Evolutionary conservation across 1,140 invertebrate genomes (phyloP).

Genomic region (Diorhabda carinulata): DNA sequence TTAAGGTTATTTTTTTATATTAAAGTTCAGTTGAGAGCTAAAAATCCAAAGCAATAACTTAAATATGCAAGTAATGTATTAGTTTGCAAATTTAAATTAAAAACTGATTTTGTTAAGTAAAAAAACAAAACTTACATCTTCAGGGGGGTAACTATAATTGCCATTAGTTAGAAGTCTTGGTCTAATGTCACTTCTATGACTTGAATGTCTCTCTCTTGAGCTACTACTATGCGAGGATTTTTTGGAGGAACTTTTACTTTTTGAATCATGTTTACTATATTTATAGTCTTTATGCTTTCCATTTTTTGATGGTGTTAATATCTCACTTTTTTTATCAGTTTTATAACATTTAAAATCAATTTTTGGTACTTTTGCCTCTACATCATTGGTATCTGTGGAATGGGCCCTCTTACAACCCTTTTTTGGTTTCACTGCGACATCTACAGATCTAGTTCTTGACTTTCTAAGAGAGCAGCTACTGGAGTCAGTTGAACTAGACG

Average conservation of each 20-base stretch:
- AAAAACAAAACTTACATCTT: slow-evolving; percentile 38
- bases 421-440: slow-evolving; percentile 25
- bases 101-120: neutral
- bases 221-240: slow-evolving; percentile 28
- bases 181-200: slow-evolving; percentile 23
- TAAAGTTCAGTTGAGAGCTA: no score
- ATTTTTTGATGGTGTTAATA: slow-evolving; percentile 21
- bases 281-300: slow-evolving; percentile 24
- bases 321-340: slow-evolving; percentile 17
- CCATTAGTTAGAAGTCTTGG: slow-evolving; percentile 42
- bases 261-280: slow-evolving; percentile 27
- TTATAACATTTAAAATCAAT: slow-evolving; percentile 32
- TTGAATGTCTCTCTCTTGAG: slow-evolving; percentile 20
- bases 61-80: no score
- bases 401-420: slow-evolving; percentile 30
- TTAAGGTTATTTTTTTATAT: no score
- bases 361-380: slow-evolving; percentile 30
- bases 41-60: no score
- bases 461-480: slow-evolving; percentile 35
- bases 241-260: slow-evolving; percentile 23
- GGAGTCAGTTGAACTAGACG: slow-evolving; percentile 31
- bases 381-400: slow-evolving; percentile 29
- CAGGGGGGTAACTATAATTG: slow-evolving; percentile 43
- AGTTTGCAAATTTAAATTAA: no score
- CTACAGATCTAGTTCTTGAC: slow-evolving; percentile 39